Base-by-base conservation (phyloP, 2,113 vertebrate species). In the Tympanuchus pallidicinctus region DNA sequence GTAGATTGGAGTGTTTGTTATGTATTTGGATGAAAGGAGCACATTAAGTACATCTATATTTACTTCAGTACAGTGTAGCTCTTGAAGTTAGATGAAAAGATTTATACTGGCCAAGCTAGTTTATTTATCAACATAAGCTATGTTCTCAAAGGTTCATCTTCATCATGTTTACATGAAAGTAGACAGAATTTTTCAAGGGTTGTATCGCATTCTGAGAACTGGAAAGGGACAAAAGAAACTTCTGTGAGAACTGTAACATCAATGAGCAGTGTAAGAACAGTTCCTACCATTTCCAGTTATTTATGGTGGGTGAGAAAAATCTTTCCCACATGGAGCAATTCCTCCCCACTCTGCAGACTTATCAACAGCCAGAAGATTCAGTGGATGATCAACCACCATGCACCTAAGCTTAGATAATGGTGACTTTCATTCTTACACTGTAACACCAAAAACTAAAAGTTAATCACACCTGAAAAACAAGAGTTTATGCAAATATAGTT, bases 1-100 rank as follows among this genome's bases (percentile, higher is more conserved):
- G 56, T 89, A 67, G 72, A 92, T 93, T 75, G 67, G 78, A 92
- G 56, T 34, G 42, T 82, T 93, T 89, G 60, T 77, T 83, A 73
- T 74, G 63, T 52, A 82, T 71, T 85, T 79, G 69, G 94, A 94
- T 95, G 88, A 96, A 95, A 97, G 84, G 18, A 95, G 32, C 30
- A 87, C 75, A 91, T 95, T 95, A 96, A 96, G 88, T 50, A 91
- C 91, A 84, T 92, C 89, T 94, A 81, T 88, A 93, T 94, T 93
- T 95, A 85, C 90, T 86, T 92, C 95, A 94, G 91, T 93, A 92
- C 57, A 86, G 79, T 0, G 16, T 85, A 82, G 82, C 81, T 96
- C 96, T 97, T 97, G 88, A 97, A 95, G 90, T 93, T 78, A 92
- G 90, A 91, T 95, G 87, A 95, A 96, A 89, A 96, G 95, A 90